Evolutionary conservation across 2,113 vertebrate species (phyloP).

Genomic region (Rhegmatorhina hoffmannsi): DNA sequence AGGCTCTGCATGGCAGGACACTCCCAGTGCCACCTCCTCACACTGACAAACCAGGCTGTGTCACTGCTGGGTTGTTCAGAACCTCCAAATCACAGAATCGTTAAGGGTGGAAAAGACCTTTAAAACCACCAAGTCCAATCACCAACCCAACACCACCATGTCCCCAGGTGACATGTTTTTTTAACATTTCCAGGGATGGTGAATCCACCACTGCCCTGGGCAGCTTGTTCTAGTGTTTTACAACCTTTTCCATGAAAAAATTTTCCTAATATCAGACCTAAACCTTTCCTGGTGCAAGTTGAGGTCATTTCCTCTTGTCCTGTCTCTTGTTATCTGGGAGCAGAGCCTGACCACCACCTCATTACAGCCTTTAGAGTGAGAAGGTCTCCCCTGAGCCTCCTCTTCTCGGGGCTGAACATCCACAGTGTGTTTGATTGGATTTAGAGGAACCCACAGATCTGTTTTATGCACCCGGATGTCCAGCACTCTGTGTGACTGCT

Average conservation of each 20-base stretch:
- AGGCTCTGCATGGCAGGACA: fast-evolving
- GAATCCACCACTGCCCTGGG: neutral
- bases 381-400: neutral
- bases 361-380: neutral
- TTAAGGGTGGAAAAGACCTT: neutral
- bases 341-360: neutral
- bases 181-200: neutral
- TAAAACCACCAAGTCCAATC: neutral
- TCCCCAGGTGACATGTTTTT: neutral
- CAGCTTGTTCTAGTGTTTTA: neutral
- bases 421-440: neutral
- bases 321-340: neutral
- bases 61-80: neutral
- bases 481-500: neutral
- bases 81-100: neutral
- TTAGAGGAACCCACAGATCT: neutral
- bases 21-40: neutral
- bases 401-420: neutral
- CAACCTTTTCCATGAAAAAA: neutral
- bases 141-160: neutral
- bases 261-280: neutral
- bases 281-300: too few species aligned
- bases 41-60: too few species aligned
- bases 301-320: neutral
- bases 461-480: neutral